Base-by-base conservation (phyloP, 2,113 vertebrate genomes). In the Oplegnathus fasciatus region DNA sequence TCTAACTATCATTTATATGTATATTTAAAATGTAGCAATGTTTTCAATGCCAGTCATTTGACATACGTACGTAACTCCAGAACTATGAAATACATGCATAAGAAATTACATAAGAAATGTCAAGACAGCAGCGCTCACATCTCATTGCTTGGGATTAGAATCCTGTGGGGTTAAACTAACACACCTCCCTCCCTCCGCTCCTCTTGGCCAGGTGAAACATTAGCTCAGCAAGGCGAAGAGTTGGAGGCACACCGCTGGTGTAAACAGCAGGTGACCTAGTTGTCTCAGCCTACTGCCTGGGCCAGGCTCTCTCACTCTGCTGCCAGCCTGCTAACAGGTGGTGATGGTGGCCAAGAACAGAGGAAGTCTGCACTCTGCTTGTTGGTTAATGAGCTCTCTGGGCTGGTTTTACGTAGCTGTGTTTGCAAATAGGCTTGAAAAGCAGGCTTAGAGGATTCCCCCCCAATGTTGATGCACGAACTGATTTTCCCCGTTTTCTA, bases 181-280 rank as follows among this genome's bases (percentile, higher is more conserved):
- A 26, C 60, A 26, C 52, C 48, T 14, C 44, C 65, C 67, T 24
- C n/a, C 32, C 32, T 6, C 58, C 0, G 6, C 48, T 69, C 34
- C 55, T 54, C 70, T 82, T 26, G 26, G 20, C 44, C 88, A 90
- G 83, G 92, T 95, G 87, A 94, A 94, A 85, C 78, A 89, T 93
- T 92, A 92, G 82, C 90, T 89, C 54, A 17, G 74, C 50, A 4
- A 48, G 52, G 34, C 9, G 8, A 60, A 72, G 62, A 10, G 69
- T 76, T 57, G 20, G 48, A 86, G 75, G 54, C 17, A 26, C 81
- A 85, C 74, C 1, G 13, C 80, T 75, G 77, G 32, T 55, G 73
- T 84, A 89, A 94, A 93, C 92, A 91, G 90, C 91, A 89, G 93
- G 79, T 87, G 90, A 92, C 89, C 89, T 84, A 89, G 75, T 92